Percentiles rank a stretch among this genome's conserved stretches.
These are phyloP conservation scores for Schizopygopsis pylzovi DNA, from an alignment of 2,797 vertebrate genomes.

Conservation along the genomic window DNA sequence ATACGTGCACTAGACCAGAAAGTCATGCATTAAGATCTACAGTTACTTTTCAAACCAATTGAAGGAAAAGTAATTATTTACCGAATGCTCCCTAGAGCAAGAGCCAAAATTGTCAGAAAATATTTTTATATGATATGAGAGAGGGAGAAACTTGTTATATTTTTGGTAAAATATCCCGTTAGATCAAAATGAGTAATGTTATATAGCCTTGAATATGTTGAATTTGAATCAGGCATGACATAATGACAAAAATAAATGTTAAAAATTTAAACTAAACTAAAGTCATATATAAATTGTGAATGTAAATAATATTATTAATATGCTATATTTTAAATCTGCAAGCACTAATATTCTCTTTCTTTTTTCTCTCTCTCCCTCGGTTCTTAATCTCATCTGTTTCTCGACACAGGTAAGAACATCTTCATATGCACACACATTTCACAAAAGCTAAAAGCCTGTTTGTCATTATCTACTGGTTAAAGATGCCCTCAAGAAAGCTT, in stretches of 20 bases:
- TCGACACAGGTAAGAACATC: slow-evolving; percentile 54
- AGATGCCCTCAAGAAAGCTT: slow-evolving; percentile 29
- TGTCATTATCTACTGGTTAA: slow-evolving; percentile 7
- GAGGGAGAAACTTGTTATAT: neutral
- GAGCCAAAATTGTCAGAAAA: slow-evolving; percentile 23
- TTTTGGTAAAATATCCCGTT: neutral
- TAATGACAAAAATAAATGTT: neutral
- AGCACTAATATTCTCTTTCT: slow-evolving; percentile 11
- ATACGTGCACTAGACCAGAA: slow-evolving; percentile 73
- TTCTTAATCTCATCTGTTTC: slow-evolving; percentile 16
- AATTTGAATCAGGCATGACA: neutral
- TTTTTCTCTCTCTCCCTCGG: slow-evolving; percentile 38
- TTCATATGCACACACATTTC: neutral
- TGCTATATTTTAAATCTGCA: slow-evolving; percentile 12
- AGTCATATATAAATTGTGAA: neutral
- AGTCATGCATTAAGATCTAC: slow-evolving; percentile 69
- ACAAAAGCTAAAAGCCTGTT: neutral
- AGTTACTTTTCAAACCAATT: slow-evolving; percentile 59
- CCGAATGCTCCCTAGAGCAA: slow-evolving; percentile 10
- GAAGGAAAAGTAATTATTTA: slow-evolving; percentile 65
- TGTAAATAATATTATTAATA: neutral
- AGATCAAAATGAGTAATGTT: slow-evolving; percentile 6
- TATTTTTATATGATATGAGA: slow-evolving; percentile 16
- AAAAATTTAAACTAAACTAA: neutral
- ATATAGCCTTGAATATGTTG: neutral